Evolutionary conservation across 2,888 invertebrate genomes (phyloP), one percentile per base, ranked within the genome.

Genomic region (Limnephilus rhombicus): DNA sequence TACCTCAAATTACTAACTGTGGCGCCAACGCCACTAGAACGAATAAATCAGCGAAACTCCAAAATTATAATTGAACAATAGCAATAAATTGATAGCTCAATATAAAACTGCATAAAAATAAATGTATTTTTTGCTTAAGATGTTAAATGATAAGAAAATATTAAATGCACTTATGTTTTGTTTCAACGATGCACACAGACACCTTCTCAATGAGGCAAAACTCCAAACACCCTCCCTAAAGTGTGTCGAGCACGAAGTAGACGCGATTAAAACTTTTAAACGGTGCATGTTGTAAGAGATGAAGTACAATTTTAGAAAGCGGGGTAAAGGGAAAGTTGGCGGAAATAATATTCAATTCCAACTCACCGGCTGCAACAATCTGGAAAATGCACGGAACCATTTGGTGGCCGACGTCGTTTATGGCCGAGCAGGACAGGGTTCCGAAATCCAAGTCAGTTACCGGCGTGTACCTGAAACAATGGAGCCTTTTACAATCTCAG

Each of bases 401-500:
- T 95, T 98, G 98, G 91, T 97, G 96, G 94, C 98, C 98, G 92
- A 98, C 98, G 94, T 97, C 97, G 95, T 98, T 99, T 94, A 97
- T 96, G n/a, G 98, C 98, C 96, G 98, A 97, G 95, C 99, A 98
- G 80, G 98, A 98, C 92, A 98, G 96, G 34, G 98, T 98, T 92
- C 99, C 99, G 95, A 98, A 99, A 96, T 98, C 98, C 95, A 98
- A 95, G 95, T 97, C 97, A 3, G 97, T 97, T 53, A 97, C 96
- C 9, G 97, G 97, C 24, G 97, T 97, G 94, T 97, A 97, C 94
- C 96, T 96, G 88, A n/a, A 88, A 80, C 86, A 86, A 86, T 45
- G 45, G 41, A 49, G 45, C 45, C 31, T 86, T 86, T 86, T 45
- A 41, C 24, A 24, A 45, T 15, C 45, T 45, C 41, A 31, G 45